These are phyloP conservation scores for Thymelicus lineola DNA, from an alignment of 2,888 invertebrate genomes.

Conservation along the genomic window DNA sequence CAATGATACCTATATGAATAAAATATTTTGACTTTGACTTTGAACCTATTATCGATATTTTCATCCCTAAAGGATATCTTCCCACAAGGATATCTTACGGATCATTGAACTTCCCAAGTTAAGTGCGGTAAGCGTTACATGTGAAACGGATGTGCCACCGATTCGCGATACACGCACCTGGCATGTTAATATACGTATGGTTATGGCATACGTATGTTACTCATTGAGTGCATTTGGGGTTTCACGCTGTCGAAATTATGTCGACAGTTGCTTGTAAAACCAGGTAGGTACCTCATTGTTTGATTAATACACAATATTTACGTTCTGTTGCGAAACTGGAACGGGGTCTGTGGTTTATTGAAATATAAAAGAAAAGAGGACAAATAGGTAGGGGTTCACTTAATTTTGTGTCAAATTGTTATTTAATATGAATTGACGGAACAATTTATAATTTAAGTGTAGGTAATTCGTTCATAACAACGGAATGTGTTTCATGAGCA, in stretches of 20 bases:
- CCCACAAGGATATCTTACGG: not conserved
- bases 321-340: not conserved
- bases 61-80: not conserved
- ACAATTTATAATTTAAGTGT: too few relatives aligned
- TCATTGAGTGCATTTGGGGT: constrained; percentile 31
- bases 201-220: too few relatives aligned
- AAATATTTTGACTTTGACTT: too few relatives aligned
- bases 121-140: constrained; percentile 3
- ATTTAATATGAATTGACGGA: too few relatives aligned
- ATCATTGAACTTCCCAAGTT: constrained; percentile 3
- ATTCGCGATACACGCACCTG: constrained; percentile 41
- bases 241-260: constrained; percentile 25
- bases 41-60: not conserved
- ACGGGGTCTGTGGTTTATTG: not conserved
- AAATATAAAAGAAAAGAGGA: not conserved
- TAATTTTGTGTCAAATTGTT: too few relatives aligned
- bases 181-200: too few relatives aligned
- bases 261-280: constrained; percentile 16
- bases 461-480: too few relatives aligned
- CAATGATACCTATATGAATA: too few relatives aligned
- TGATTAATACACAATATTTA: constrained; percentile 4
- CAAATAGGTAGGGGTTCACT: too few relatives aligned
- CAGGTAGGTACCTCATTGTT: not conserved
- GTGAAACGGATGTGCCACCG: constrained; percentile 38
- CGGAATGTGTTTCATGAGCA: too few relatives aligned